Base-by-base conservation (phyloP, 2,797 vertebrate genomes). In the Sparidentex hasta region DNA sequence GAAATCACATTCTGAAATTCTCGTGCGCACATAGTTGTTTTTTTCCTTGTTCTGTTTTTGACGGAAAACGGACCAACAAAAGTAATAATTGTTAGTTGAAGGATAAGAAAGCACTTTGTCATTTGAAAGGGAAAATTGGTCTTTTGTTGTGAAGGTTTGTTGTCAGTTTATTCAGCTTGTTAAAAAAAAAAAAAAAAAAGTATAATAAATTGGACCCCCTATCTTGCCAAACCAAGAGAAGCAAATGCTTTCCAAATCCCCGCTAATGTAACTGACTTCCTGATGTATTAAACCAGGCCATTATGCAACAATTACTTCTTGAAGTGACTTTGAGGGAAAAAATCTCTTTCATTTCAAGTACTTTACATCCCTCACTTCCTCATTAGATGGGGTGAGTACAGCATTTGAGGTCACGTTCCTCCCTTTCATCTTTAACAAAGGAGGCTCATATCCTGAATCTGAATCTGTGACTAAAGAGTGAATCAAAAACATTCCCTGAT, bases 1-100 rank as follows among this genome's bases (percentile, higher is more conserved):
- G 66, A 57, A 74, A 57, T 74, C 2, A 41, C 43, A 44, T 25
- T n/a, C 5, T 50, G 16, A 65, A 57, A 57, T 25, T 57, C 43
- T 51, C 33, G 59, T 56, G 25, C 41, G 21, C 72, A 44, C 29
- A 74, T 46, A 65, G 62, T 65, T 27, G 6, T 46, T 12, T 41
- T 47, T n/a, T 21, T n/a, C 43, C 43, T 47, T 69, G 66, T 41
- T 56, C 41, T 46, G 52, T 68, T 68, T 55, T 6, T 18, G 17
- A 23, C 7, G 51, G 38, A 51, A 43, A 33, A 41, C 50, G 7
- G 33, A n/a, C 47, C 0, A 41, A 25, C 18, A 65, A 48, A 63
- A 63, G 20, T 16, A 5, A 7, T 13, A 25, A 3, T 44, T 44
- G 59, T 46, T 46, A 25, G 21, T 14, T 13, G 33, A 59, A 59